phyloP scores from a whole-genome alignment of 1,140 invertebrate genomes.

The Philotrypesis tridentata region DNA sequence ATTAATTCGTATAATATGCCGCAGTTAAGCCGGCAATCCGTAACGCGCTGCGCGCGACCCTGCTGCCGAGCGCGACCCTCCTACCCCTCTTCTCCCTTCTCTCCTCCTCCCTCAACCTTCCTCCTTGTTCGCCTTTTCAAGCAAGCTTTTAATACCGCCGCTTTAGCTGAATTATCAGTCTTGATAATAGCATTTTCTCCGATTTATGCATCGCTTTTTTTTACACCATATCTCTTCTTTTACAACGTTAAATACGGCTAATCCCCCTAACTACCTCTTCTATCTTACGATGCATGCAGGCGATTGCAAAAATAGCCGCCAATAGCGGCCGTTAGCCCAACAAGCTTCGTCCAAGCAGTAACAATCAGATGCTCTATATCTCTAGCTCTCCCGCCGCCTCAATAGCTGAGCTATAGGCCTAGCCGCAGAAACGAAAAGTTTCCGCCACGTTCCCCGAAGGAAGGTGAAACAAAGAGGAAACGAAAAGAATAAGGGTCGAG shows the following conservation, averaged over 20 bases:
- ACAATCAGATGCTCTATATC: not conserved
- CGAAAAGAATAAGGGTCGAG: slow-evolving; percentile 48
- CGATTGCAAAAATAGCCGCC: not conserved
- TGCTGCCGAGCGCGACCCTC: not conserved
- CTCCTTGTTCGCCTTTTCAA: slow-evolving; percentile 37
- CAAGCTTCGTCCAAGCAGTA: not conserved
- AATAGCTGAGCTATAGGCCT: too few relatives aligned
- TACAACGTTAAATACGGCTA: not conserved
- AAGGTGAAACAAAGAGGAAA: slow-evolving; percentile 39
- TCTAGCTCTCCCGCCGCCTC: too few relatives aligned
- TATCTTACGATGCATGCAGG: too few relatives aligned
- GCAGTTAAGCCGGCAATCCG: slow-evolving; percentile 71
- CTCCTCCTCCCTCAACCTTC: not conserved
- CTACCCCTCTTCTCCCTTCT: not conserved
- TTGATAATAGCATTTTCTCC: slow-evolving; percentile 42
- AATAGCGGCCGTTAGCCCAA: not conserved
- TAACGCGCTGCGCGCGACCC: slow-evolving; percentile 57
- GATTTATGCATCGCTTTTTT: not conserved
- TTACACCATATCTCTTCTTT: not conserved
- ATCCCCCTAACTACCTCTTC: too few relatives aligned
- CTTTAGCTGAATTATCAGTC: slow-evolving; percentile 46
- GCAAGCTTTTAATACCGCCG: slow-evolving; percentile 44
- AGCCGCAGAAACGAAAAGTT: slow-evolving; percentile 12
- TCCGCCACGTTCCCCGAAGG: not conserved
- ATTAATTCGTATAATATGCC: slow-evolving; percentile 74